Conservation (phyloP, 37 sponge, comb jelly and placozoan species). For the Chondrosia reniformis region DNA sequence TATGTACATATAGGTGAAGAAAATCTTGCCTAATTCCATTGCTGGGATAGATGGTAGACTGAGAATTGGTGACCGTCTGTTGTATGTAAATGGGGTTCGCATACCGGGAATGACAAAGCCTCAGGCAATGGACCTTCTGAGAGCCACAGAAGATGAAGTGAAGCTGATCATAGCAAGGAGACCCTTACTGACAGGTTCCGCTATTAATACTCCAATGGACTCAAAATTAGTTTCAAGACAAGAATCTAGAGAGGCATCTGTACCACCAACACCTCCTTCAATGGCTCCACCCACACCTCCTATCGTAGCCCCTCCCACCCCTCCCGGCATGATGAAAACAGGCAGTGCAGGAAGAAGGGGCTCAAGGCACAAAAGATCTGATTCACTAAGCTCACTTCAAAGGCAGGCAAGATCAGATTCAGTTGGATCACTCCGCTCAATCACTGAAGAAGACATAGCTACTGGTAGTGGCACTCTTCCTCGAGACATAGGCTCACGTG, state of each 20-base stretch:
- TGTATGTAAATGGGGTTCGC: slow-evolving; percentile 58
- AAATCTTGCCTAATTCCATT: slow-evolving; percentile 35
- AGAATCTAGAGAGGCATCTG: slow-evolving; percentile 22
- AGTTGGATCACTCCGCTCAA: not conserved
- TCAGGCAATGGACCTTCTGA: slow-evolving; percentile 44
- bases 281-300: not conserved
- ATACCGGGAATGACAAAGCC: slow-evolving; percentile 41
- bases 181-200: slow-evolving; percentile 7
- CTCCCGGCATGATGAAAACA: not conserved
- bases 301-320: not conserved
- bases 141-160: slow-evolving; percentile 35
- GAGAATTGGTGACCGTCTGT: slow-evolving; percentile 47
- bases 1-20: slow-evolving; percentile 40
- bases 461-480: not conserved
- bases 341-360: slow-evolving; percentile 15
- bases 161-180: slow-evolving; percentile 45
- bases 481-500: slow-evolving; percentile 18
- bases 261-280: not conserved
- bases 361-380: slow-evolving; percentile 16
- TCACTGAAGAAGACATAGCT: not conserved
- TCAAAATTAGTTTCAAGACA: slow-evolving; percentile 16
- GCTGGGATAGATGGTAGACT: slow-evolving; percentile 50
- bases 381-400: not conserved
- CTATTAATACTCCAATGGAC: slow-evolving; percentile 3
- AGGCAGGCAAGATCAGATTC: not conserved